These are phyloP conservation scores for Drosophila lacertosa DNA, from an alignment of 1,140 invertebrate genomes.

Conservation along the genomic window DNA sequence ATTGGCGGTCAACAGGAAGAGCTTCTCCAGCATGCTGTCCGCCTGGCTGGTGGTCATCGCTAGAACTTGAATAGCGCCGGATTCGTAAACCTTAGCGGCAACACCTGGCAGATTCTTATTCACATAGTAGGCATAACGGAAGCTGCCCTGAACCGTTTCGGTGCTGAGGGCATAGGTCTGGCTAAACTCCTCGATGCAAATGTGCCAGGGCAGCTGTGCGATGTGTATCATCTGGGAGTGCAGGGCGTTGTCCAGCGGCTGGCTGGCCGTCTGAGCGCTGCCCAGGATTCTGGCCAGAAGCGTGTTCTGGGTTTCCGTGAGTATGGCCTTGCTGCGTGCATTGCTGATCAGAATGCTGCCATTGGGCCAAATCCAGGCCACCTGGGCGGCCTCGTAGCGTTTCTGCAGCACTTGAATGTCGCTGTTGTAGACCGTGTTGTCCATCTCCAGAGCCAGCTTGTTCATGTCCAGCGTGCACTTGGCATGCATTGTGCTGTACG, in stretches of 20 bases:
- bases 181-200: conserved; percentile 28
- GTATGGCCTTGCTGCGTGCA: conserved; percentile 5
- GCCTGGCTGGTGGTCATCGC: conserved; percentile 33
- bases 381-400: conserved; percentile 12
- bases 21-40: conserved; percentile 40
- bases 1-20: conserved; percentile 38
- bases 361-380: conserved; percentile 51
- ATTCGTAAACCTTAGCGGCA: conserved; percentile 38
- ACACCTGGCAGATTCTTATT: conserved; percentile 40
- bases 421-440: conserved; percentile 19
- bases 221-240: conserved; percentile 21
- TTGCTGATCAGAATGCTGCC: conserved; percentile 45
- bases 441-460: background rate
- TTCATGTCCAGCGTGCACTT: conserved; percentile 17
- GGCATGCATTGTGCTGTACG: conserved; percentile 22
- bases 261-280: background rate
- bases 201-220: conserved; percentile 39
- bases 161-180: background rate
- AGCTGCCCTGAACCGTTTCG: background rate
- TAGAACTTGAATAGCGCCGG: conserved; percentile 38
- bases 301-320: conserved; percentile 22
- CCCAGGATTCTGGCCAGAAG: conserved; percentile 6
- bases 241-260: background rate
- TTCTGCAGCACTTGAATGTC: conserved; percentile 38
- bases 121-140: conserved; percentile 43